A percentile compares a stretch with the other conserved stretches of the same genome.
These are phyloP conservation scores for Hirundichthys speculiger DNA, from an alignment of 2,113 vertebrate genomes.

Conservation along the genomic window DNA sequence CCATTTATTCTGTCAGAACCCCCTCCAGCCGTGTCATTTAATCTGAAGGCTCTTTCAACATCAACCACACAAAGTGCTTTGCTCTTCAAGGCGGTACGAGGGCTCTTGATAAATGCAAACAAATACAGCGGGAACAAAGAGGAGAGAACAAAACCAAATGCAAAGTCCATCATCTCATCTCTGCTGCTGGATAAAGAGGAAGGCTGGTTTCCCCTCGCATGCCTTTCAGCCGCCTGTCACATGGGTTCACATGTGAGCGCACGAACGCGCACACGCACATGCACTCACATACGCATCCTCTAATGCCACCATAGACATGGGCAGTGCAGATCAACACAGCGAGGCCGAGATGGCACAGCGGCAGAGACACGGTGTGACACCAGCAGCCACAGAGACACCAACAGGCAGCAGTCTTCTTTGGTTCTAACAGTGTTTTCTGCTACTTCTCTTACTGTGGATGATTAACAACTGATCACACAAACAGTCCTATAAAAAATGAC, in stretches of 20 bases:
- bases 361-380: too few relatives aligned
- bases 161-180: conserved; percentile 10
- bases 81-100: background rate
- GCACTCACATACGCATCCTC: too few relatives aligned
- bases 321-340: background rate
- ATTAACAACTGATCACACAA: too few relatives aligned
- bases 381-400: background rate
- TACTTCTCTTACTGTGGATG: too few relatives aligned
- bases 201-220: background rate
- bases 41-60: conserved; percentile 7
- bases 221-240: conserved; percentile 14
- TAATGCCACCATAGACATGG: too few relatives aligned
- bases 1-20: conserved; percentile 9
- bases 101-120: conserved; percentile 24
- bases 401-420: background rate
- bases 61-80: background rate
- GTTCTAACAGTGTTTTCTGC: too few relatives aligned
- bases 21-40: background rate
- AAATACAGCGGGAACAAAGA: conserved; percentile 29
- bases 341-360: conserved; percentile 1
- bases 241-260: conserved; percentile 47
- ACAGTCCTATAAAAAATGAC: too few relatives aligned
- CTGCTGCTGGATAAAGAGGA: background rate
- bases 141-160: conserved; percentile 17
- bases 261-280: background rate